Evolutionary conservation across 2,888 invertebrate genomes (phyloP).

Genomic region (Hemaris fuciformis): DNA sequence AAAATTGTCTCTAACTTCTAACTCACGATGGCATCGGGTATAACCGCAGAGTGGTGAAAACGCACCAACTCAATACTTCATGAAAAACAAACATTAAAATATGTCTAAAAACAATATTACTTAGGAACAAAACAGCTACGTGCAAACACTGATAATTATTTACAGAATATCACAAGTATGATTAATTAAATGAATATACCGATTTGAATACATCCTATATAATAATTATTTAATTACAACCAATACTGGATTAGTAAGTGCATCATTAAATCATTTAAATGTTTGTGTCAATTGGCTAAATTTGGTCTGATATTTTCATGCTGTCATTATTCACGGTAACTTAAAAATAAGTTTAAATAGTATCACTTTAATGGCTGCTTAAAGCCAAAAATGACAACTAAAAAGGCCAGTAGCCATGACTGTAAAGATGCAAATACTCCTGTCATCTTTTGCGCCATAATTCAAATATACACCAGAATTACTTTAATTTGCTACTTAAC

Average conservation of each 20-base stretch:
- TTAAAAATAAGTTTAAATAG: too few species aligned
- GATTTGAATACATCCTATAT: background rate
- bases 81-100: constrained; percentile 18
- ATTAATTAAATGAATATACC: background rate
- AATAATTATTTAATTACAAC: background rate
- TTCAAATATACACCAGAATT: background rate
- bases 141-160: constrained; percentile 33
- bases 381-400: background rate
- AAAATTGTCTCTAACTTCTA: constrained; percentile 52
- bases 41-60: constrained; percentile 20
- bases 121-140: constrained; percentile 47
- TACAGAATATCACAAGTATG: constrained; percentile 46
- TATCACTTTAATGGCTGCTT: background rate
- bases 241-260: background rate
- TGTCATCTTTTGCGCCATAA: background rate
- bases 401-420: background rate
- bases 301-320: background rate
- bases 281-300: background rate
- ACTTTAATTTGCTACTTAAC: background rate
- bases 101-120: constrained; percentile 34
- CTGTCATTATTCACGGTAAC: too few species aligned
- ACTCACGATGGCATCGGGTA: constrained; percentile 46
- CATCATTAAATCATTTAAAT: background rate
- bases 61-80: constrained; percentile 26
- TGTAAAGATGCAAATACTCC: background rate